These are phyloP conservation scores for Toxotes lorentzi DNA, from an alignment of 2,797 vertebrate genomes.

Conservation along the genomic window DNA sequence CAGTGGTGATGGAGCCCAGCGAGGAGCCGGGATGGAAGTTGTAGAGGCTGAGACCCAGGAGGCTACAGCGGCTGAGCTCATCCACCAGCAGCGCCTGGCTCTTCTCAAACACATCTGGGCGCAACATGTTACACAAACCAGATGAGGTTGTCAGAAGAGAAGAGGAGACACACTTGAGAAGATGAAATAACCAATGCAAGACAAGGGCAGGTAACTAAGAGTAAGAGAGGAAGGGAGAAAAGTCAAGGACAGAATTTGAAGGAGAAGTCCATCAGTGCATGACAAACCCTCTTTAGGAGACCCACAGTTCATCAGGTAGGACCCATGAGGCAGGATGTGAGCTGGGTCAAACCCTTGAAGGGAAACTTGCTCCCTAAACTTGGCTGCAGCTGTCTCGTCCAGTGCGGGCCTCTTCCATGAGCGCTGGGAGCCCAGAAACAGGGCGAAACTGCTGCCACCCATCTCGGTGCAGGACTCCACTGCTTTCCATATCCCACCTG, in stretches of 20 bases:
- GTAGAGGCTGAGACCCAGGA: conserved; percentile 84
- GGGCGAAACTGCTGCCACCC: conserved; percentile 83
- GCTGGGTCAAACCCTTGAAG: conserved; percentile 74
- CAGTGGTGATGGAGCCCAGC: conserved; percentile 80
- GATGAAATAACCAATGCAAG: not conserved
- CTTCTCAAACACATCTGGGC: conserved; percentile 85
- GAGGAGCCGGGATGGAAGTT: conserved; percentile 88
- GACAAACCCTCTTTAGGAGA: conserved; percentile 85
- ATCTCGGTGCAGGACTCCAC: conserved; percentile 80
- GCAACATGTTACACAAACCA: conserved; percentile 14
- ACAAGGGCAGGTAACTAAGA: not conserved
- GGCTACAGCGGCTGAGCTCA: conserved; percentile 84
- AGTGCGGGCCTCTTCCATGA: conserved; percentile 84
- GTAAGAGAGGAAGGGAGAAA: not conserved
- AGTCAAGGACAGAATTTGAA: not conserved
- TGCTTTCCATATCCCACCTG: conserved; percentile 89
- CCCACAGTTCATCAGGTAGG: conserved; percentile 90
- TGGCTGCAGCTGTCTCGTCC: conserved; percentile 76
- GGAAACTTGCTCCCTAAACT: conserved; percentile 77
- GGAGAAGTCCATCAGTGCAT: not conserved
- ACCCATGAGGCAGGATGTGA: conserved; percentile 87
- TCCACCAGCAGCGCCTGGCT: conserved; percentile 86
- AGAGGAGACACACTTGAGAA: not conserved
- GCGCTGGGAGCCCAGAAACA: conserved; percentile 88
- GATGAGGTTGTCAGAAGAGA: not conserved